phyloP scores from a whole-genome alignment of 1,140 invertebrate species.

The Drosophila parvula region DNA sequence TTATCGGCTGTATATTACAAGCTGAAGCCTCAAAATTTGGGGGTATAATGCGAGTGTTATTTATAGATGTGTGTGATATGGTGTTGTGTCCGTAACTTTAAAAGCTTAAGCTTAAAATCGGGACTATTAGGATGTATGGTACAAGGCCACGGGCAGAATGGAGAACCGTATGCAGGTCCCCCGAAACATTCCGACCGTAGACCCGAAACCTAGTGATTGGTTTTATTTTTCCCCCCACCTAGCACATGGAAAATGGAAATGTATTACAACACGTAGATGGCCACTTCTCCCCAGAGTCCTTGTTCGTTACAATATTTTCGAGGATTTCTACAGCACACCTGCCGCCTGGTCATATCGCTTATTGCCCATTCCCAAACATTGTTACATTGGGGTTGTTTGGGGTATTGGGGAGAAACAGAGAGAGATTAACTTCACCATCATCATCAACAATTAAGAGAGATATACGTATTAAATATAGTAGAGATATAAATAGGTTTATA shows the following conservation, averaged over 20 bases:
- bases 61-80: conserved; percentile 51
- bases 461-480: conserved; percentile 62
- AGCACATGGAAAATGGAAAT: conserved; percentile 80
- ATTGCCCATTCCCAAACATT: conserved; percentile 87
- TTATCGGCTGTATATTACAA: conserved; percentile 74
- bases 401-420: conserved; percentile 80
- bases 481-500: conserved; percentile 55
- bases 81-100: conserved; percentile 16
- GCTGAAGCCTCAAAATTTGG: conserved; percentile 58
- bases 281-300: conserved; percentile 84
- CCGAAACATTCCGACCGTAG: conserved; percentile 14
- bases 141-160: conserved; percentile 36
- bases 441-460: conserved; percentile 81
- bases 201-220: conserved; percentile 16
- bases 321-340: conserved; percentile 85
- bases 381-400: conserved; percentile 61
- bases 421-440: conserved; percentile 84
- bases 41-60: conserved; percentile 37
- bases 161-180: conserved; percentile 2
- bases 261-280: conserved; percentile 84
- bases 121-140: conserved; percentile 34
- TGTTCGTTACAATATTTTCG: conserved; percentile 82
- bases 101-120: conserved; percentile 20
- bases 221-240: conserved; percentile 28
- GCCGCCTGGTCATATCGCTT: conserved; percentile 88